phyloP scores from a whole-genome alignment of 2,113 vertebrate species.

The Callipepla squamata region DNA sequence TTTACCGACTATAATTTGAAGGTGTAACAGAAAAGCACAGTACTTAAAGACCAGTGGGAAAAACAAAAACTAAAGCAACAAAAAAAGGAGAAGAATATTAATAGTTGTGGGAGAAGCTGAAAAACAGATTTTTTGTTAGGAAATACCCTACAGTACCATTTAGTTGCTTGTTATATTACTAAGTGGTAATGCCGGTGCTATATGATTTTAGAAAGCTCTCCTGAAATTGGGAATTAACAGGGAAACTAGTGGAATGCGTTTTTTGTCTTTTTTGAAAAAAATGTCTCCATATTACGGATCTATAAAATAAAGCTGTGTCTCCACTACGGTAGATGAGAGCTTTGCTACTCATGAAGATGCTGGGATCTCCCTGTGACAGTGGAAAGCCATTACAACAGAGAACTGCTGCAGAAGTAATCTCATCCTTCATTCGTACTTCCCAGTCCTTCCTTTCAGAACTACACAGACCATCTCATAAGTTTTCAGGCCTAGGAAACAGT shows the following conservation, averaged over 20 bases:
- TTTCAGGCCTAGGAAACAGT: background rate
- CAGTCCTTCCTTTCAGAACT: background rate
- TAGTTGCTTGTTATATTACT: background rate
- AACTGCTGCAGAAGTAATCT: background rate
- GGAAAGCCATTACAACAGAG: background rate
- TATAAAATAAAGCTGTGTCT: background rate
- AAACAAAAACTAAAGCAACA: background rate
- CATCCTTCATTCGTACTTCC: background rate
- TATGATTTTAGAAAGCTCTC: background rate
- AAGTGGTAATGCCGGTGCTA: background rate
- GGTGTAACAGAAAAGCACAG: background rate
- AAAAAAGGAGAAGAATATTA: background rate
- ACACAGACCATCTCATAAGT: accelerated
- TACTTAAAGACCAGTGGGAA: background rate
- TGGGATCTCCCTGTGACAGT: background rate
- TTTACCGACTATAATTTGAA: background rate
- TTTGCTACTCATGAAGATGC: background rate
- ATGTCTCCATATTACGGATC: background rate
- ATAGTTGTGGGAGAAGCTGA: background rate
- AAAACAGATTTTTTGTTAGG: background rate
- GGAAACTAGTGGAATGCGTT: background rate
- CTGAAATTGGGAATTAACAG: background rate
- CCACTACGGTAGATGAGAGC: background rate
- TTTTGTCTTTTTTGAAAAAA: background rate
- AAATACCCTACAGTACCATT: background rate